These are phyloP conservation scores for Prionchulus punctatus DNA, from an alignment of 2,888 invertebrate genomes.

Conservation along the genomic window DNA sequence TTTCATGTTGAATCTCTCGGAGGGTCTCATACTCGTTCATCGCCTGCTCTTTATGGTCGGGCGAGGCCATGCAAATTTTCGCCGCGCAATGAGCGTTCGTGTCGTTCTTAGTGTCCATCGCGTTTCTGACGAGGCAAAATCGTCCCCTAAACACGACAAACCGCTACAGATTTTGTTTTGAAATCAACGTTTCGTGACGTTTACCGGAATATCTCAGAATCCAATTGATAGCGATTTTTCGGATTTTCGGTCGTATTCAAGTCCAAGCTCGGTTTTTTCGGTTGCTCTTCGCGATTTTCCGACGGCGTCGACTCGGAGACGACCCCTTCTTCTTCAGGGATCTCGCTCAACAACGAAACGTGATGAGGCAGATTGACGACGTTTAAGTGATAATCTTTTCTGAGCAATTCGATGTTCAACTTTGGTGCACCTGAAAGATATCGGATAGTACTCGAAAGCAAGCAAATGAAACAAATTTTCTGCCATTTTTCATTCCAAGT, in stretches of 20 bases:
- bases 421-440: conserved; percentile 45
- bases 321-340: conserved; percentile 2
- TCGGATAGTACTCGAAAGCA: too few species aligned
- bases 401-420: conserved; percentile 45
- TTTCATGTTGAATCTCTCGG: conserved; percentile 64
- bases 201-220: conserved; percentile 59
- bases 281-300: neutral
- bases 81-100: conserved; percentile 52
- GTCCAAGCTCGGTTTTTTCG: conserved; percentile 3
- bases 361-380: conserved; percentile 33
- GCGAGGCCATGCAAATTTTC: conserved; percentile 49
- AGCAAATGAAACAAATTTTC: neutral
- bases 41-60: conserved; percentile 38
- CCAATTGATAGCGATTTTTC: conserved; percentile 49
- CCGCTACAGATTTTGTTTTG: neutral
- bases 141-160: conserved; percentile 47
- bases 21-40: conserved; percentile 68
- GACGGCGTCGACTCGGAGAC: conserved; percentile 2
- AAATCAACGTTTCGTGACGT: conserved; percentile 8
- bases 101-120: conserved; percentile 55
- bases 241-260: conserved; percentile 17
- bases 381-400: conserved; percentile 12
- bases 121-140: conserved; percentile 65
- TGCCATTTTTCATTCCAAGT: neutral
- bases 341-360: conserved; percentile 47